These are phyloP conservation scores for Pachliopta kotzebuea DNA, from an alignment of 2,888 invertebrate genomes.

Conservation along the genomic window DNA sequence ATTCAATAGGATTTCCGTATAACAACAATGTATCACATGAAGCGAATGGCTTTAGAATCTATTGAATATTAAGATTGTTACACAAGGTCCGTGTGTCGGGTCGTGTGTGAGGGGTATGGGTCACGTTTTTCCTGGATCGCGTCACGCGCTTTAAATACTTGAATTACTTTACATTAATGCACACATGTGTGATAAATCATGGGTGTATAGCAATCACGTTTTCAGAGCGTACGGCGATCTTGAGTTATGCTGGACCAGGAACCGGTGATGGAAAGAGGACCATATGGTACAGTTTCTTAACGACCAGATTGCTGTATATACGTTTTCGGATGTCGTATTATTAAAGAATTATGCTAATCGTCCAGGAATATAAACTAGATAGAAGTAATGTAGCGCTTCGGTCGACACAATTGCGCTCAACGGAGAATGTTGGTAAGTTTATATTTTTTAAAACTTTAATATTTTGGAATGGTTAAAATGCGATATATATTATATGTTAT, in stretches of 20 bases:
- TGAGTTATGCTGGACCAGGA: constrained; percentile 9
- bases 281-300: constrained; percentile 3
- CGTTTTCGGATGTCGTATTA: constrained; percentile 38
- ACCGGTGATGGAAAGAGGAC: background rate
- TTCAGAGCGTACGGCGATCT: constrained; percentile 20
- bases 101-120: constrained; percentile 22
- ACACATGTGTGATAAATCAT: constrained; percentile 31
- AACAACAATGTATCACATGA: constrained; percentile 21
- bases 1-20: constrained; percentile 29
- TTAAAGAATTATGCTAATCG: constrained; percentile 57
- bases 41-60: constrained; percentile 8
- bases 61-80: constrained; percentile 29
- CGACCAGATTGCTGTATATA: constrained; percentile 26
- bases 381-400: constrained; percentile 43
- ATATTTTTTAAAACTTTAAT: constrained; percentile 6
- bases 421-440: constrained; percentile 10
- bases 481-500: background rate
- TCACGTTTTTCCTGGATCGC: constrained; percentile 29
- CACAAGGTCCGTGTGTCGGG: constrained; percentile 18
- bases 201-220: constrained; percentile 25
- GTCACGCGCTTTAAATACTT: constrained; percentile 28
- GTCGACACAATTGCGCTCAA: constrained; percentile 7
- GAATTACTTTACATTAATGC: constrained; percentile 31
- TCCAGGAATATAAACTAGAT: constrained; percentile 48
- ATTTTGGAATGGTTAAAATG: background rate